phyloP scores from a whole-genome alignment of 2,797 vertebrate species.

The Adelosebastes latens region DNA sequence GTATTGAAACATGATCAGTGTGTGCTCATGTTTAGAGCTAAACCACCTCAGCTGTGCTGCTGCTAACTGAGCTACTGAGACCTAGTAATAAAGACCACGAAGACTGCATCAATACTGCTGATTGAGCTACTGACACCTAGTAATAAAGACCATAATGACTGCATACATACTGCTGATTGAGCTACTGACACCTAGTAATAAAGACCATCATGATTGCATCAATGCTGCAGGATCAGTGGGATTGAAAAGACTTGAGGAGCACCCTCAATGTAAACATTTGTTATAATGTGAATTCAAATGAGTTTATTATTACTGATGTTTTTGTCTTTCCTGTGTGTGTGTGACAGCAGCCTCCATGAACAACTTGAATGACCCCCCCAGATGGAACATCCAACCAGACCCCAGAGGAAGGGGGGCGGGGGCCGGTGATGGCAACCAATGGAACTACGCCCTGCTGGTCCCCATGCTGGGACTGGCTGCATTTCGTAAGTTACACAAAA shows the following conservation, averaged over 20 bases:
- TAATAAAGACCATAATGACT: not conserved
- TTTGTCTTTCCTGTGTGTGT: not conserved
- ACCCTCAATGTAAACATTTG: not conserved
- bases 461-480: constrained; percentile 96
- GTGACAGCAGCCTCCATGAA: constrained; percentile 87
- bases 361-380: constrained; percentile 95
- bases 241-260: not conserved
- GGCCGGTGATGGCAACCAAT: constrained; percentile 87
- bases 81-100: not conserved
- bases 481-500: constrained; percentile 80
- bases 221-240: not conserved
- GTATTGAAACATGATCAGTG: not conserved
- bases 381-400: constrained; percentile 94
- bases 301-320: not conserved
- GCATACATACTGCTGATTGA: no score
- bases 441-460: constrained; percentile 97
- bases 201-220: not conserved
- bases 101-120: not conserved
- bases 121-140: not conserved
- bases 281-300: not conserved
- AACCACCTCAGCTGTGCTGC: no score
- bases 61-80: not conserved
- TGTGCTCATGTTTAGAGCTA: not conserved
- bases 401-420: constrained; percentile 81
- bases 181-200: not conserved